Evolutionary conservation across 1,140 invertebrate genomes (phyloP).

Genomic region (Sweltsa coloradensis): DNA sequence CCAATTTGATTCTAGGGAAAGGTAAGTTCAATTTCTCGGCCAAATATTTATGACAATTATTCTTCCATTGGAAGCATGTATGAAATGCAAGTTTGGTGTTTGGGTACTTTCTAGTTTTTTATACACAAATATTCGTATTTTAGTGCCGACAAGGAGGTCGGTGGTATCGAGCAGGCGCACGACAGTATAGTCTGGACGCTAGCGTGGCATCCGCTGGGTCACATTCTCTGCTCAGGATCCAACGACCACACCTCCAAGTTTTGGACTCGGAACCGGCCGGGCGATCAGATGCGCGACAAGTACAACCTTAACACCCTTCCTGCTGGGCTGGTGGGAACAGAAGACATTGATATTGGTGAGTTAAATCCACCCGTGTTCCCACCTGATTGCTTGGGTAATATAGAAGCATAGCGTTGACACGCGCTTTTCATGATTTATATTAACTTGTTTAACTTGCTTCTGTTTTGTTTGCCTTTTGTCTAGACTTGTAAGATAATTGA

Average conservation of each 20-base stretch:
- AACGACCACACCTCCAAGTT: constrained; percentile 99
- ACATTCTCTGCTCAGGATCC: constrained; percentile 95
- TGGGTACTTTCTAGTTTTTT: constrained; percentile 14
- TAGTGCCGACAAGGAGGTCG: constrained; percentile 95
- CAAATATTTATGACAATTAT: constrained; percentile 2
- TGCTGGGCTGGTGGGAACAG: constrained; percentile 51
- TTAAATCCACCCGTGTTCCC: too few relatives aligned
- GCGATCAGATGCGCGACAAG: constrained; percentile 95
- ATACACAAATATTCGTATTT: too few relatives aligned
- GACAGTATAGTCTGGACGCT: constrained; percentile 98
- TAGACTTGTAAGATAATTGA: too few relatives aligned
- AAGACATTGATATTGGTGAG: constrained; percentile 57
- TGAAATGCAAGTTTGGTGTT: constrained; percentile 13
- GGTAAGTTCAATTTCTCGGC: constrained; percentile 9
- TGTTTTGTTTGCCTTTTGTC: too few relatives aligned
- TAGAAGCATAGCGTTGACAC: too few relatives aligned
- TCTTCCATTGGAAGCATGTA: constrained; percentile 11
- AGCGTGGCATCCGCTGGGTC: constrained; percentile 97
- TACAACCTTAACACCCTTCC: constrained; percentile 91
- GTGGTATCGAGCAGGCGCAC: constrained; percentile 94
- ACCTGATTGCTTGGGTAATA: too few relatives aligned
- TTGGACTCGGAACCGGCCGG: constrained; percentile 97
- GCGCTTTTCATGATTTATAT: too few relatives aligned
- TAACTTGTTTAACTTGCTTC: too few relatives aligned
- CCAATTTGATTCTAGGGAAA: too few relatives aligned